These are phyloP conservation scores for Caranx melampygus DNA, from an alignment of 2,113 vertebrate species.

Conservation along the genomic window DNA sequence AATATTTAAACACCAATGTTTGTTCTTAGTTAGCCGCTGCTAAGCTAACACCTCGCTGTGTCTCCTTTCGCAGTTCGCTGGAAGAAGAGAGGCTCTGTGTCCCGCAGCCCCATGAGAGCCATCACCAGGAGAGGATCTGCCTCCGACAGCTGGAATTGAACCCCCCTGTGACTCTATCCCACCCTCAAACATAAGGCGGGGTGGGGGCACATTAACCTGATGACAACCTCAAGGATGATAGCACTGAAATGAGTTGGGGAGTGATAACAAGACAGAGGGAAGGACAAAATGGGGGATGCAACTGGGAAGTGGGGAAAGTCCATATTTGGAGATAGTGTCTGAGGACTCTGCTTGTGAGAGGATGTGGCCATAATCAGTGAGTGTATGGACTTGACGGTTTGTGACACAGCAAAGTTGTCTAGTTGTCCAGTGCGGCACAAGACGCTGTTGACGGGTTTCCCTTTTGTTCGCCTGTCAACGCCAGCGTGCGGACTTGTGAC, in stretches of 20 bases:
- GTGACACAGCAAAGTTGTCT: neutral
- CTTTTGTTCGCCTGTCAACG: slow-evolving; percentile 34
- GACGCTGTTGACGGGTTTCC: neutral
- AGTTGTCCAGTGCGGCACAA: neutral
- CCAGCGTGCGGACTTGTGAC: slow-evolving; percentile 17
- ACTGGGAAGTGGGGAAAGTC: slow-evolving; percentile 10
- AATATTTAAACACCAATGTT: slow-evolving; percentile 7
- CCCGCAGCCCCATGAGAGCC: slow-evolving; percentile 80
- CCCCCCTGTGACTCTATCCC: neutral
- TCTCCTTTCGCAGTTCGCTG: slow-evolving; percentile 77
- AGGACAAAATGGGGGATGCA: slow-evolving; percentile 10
- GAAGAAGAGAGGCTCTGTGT: slow-evolving; percentile 82
- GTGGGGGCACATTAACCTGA: slow-evolving; percentile 22
- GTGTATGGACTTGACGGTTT: slow-evolving; percentile 25
- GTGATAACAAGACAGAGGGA: slow-evolving; percentile 18
- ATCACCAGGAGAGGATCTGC: slow-evolving; percentile 78
- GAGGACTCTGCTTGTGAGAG: slow-evolving; percentile 33
- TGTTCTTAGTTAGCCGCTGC: neutral
- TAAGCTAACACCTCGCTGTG: neutral
- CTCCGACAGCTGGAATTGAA: slow-evolving; percentile 80
- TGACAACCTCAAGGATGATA: slow-evolving; percentile 22
- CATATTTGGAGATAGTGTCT: slow-evolving; percentile 46
- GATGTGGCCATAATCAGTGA: slow-evolving; percentile 15
- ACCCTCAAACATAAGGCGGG: neutral
- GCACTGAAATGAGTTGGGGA: slow-evolving; percentile 30